Percentiles rank a stretch among this genome's conserved stretches.
Evolutionary conservation across 2,888 invertebrate species (phyloP).

Genomic region (Celastrina argiolus): DNA sequence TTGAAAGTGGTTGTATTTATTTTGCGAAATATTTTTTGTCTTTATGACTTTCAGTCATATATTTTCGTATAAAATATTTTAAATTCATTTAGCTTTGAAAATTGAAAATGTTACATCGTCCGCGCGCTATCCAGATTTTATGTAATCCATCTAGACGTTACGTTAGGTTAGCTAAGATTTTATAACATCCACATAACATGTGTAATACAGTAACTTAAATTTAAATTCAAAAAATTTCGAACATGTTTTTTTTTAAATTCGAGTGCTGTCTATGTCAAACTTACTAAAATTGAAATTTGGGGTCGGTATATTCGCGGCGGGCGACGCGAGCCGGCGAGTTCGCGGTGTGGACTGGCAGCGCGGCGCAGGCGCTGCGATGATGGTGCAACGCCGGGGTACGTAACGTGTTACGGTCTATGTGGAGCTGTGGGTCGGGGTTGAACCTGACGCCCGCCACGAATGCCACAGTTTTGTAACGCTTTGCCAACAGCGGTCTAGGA

Average conservation of each 20-base stretch:
- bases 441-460: conserved; percentile 34
- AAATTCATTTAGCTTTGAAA: not conserved
- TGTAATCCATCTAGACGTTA: conserved; percentile 44
- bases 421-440: conserved; percentile 54
- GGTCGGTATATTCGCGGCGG: conserved; percentile 38
- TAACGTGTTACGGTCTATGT: conserved; percentile 64
- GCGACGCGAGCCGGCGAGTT: conserved; percentile 63
- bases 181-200: conserved; percentile 43
- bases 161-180: conserved; percentile 57
- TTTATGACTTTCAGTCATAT: not conserved
- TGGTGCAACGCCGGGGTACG: conserved; percentile 43
- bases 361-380: conserved; percentile 37
- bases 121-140: conserved; percentile 36
- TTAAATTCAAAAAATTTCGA: not conserved
- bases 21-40: not conserved
- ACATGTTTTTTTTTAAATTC: not conserved
- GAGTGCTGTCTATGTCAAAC: conserved; percentile 6
- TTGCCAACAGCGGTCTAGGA: conserved; percentile 15
- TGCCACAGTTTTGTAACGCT: conserved; percentile 27
- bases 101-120: conserved; percentile 22
- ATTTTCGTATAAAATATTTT: not conserved
- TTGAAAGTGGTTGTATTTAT: too few relatives aligned
- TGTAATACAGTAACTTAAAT: conserved; percentile 1
- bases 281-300: conserved; percentile 21
- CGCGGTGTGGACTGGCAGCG: conserved; percentile 63